phyloP scores from a whole-genome alignment of 2,113 vertebrate genomes.

The Grammomys dolichurus region DNA sequence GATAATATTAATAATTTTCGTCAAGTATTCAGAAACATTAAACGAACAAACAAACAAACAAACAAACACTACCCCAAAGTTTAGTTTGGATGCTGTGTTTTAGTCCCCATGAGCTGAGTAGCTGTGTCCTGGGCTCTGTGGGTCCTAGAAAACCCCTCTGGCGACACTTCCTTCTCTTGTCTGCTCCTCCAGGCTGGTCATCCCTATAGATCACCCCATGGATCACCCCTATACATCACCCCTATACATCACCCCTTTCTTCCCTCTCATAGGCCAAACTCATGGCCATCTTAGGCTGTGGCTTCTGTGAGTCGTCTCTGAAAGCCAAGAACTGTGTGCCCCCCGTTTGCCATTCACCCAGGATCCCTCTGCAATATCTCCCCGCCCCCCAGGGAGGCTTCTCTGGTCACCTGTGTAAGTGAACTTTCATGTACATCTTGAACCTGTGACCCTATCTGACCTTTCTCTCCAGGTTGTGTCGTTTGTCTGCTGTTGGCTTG shows the following conservation, averaged over 20 bases:
- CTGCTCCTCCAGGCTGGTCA: not conserved
- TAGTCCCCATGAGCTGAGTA: fast-evolving
- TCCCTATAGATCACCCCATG: not conserved
- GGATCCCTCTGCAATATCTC: not conserved
- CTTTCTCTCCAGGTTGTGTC: not conserved
- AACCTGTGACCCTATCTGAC: not conserved
- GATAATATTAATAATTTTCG: not conserved
- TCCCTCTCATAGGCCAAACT: not conserved
- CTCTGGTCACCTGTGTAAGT: not conserved
- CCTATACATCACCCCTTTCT: not conserved
- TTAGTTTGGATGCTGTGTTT: fast-evolving
- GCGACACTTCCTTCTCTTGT: not conserved
- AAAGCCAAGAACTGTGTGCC: not conserved
- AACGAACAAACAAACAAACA: not conserved
- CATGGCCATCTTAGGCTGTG: not conserved
- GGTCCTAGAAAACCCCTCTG: not conserved
- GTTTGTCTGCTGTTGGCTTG: no score
- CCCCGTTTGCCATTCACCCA: fast-evolving
- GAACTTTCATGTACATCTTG: not conserved
- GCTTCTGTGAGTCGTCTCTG: not conserved
- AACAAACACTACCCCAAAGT: not conserved
- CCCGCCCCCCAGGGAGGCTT: not conserved
- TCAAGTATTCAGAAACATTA: not conserved
- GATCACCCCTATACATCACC: fast-evolving
- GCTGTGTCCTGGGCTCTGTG: not conserved